Conservation (phyloP, 2,888 invertebrate species). For the Drosophila rellima region DNA sequence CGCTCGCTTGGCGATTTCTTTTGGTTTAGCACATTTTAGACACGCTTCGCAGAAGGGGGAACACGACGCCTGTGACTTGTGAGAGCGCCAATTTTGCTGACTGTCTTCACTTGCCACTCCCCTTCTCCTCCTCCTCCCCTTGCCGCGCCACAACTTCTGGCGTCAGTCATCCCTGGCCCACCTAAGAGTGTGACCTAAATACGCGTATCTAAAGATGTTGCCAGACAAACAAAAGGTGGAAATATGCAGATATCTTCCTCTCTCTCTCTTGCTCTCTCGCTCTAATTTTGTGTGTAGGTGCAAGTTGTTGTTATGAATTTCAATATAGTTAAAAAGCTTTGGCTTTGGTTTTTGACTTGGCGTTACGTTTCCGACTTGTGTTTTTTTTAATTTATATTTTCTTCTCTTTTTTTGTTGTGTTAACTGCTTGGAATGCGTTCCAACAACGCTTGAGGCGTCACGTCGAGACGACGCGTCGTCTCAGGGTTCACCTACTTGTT, state of each 20-base stretch:
- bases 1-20: constrained; percentile 63
- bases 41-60: constrained; percentile 37
- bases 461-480: constrained; percentile 23
- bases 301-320: constrained; percentile 52
- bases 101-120: neutral
- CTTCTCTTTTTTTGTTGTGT: neutral
- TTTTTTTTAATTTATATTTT: neutral
- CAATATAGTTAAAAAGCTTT: constrained; percentile 42
- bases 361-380: constrained; percentile 7
- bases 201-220: constrained; percentile 25
- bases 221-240: constrained; percentile 47
- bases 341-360: constrained; percentile 27
- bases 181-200: constrained; percentile 25
- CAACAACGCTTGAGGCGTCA: constrained; percentile 8
- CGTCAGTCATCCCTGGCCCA: constrained; percentile 13
- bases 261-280: neutral
- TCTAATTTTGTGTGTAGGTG: constrained; percentile 41
- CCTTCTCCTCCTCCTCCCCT: neutral
- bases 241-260: constrained; percentile 61
- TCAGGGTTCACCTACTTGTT: constrained; percentile 35
- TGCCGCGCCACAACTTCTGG: neutral
- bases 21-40: constrained; percentile 70
- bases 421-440: constrained; percentile 19
- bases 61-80: constrained; percentile 20
- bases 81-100: constrained; percentile 44